A percentile compares a stretch with the other conserved stretches of the same genome.
phyloP scores from a whole-genome alignment of 2,113 vertebrate species.

The Hippoglossus stenolepis region DNA sequence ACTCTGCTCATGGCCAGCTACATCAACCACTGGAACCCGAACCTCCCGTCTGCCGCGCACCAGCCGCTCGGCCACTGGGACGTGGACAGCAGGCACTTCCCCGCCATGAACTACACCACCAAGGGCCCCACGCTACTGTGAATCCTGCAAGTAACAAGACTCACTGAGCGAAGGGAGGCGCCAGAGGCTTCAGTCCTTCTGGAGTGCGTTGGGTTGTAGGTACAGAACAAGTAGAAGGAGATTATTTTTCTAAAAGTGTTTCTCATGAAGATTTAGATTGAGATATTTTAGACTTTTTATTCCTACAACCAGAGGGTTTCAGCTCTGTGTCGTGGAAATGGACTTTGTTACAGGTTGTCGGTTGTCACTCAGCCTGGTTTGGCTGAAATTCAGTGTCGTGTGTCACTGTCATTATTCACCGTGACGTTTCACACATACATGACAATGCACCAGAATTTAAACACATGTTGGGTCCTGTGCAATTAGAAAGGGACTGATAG shows the following conservation, averaged over 20 bases:
- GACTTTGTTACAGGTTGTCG: background rate
- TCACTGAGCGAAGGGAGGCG: constrained; percentile 16
- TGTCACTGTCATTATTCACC: constrained; percentile 19
- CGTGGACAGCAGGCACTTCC: constrained; percentile 83
- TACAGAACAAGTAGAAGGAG: too few species aligned
- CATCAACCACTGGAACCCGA: constrained; percentile 85
- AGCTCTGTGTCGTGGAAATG: background rate
- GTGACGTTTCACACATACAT: constrained; percentile 1
- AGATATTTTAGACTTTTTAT: constrained; percentile 45
- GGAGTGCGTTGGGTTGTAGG: too few species aligned
- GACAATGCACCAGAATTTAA: background rate
- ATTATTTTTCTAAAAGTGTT: background rate
- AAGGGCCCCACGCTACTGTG: constrained; percentile 90
- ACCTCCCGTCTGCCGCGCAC: constrained; percentile 51
- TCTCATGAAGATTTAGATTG: constrained; percentile 45
- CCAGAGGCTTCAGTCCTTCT: too few species aligned
- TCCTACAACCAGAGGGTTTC: constrained; percentile 7
- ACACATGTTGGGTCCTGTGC: constrained; percentile 20
- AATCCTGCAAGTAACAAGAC: constrained; percentile 37
- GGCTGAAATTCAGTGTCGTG: constrained; percentile 14
- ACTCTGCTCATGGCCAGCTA: constrained; percentile 92
- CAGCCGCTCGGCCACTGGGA: constrained; percentile 80
- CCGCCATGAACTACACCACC: constrained; percentile 83
- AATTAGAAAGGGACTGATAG: constrained; percentile 27
- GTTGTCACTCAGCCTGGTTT: background rate